phyloP scores from a whole-genome alignment of 2,888 invertebrate species.

The Cheilosia vulpina region DNA sequence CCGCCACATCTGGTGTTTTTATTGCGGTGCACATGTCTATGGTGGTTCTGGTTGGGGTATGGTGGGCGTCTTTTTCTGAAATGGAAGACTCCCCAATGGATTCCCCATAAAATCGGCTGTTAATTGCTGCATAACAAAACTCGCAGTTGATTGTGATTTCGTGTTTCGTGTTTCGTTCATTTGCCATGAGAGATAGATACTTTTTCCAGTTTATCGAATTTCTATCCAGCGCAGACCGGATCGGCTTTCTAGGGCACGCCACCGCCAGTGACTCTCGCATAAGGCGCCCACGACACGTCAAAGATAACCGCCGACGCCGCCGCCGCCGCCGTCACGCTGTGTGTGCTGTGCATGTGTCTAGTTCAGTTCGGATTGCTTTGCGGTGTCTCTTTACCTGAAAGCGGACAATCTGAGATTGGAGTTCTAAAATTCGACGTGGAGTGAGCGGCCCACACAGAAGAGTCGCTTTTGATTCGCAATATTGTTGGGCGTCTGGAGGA shows the following conservation, averaged over 20 bases:
- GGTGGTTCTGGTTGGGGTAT: not conserved
- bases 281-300: slow-evolving; percentile 64
- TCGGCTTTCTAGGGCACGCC: slow-evolving; percentile 60
- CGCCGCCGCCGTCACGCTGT: slow-evolving; percentile 16
- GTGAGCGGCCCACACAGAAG: slow-evolving; percentile 35
- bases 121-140: slow-evolving; percentile 35
- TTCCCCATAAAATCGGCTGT: slow-evolving; percentile 22
- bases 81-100: slow-evolving; percentile 39
- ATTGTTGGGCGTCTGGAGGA: not conserved
- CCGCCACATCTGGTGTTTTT: slow-evolving; percentile 28
- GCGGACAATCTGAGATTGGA: slow-evolving; percentile 10
- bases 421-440: slow-evolving; percentile 10
- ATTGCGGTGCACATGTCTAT: not conserved
- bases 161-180: slow-evolving; percentile 2
- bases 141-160: slow-evolving; percentile 17
- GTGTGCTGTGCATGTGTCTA: slow-evolving; percentile 3
- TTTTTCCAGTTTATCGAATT: slow-evolving; percentile 52
- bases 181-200: slow-evolving; percentile 23
- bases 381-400: slow-evolving; percentile 38
- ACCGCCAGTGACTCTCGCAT: slow-evolving; percentile 34
- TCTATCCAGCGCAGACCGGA: slow-evolving; percentile 49
- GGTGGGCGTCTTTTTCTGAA: slow-evolving; percentile 34
- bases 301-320: slow-evolving; percentile 40
- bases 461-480: slow-evolving; percentile 24
- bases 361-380: slow-evolving; percentile 21